Percentiles rank a stretch among this genome's conserved stretches.
Evolutionary conservation across 2,888 invertebrate species (phyloP).

Genomic region (Nycteola revayana): DNA sequence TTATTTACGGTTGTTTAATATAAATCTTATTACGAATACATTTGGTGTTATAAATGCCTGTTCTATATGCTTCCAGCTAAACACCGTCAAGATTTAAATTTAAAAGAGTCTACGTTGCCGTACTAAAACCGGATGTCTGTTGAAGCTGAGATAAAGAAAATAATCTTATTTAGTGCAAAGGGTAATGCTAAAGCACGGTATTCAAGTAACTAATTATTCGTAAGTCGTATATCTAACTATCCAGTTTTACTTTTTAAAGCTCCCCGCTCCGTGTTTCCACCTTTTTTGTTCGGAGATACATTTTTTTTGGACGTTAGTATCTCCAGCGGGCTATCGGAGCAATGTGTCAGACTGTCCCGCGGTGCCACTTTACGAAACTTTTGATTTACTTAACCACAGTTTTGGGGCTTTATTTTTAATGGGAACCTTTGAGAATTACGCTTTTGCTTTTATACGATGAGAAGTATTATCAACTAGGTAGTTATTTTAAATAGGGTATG

Average conservation of each 20-base stretch:
- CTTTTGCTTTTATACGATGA: conserved; percentile 10
- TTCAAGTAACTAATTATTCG: conserved; percentile 46
- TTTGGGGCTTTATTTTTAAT: conserved; percentile 34
- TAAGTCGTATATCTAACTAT: conserved; percentile 54
- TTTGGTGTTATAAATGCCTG: too few relatives aligned
- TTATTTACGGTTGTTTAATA: conserved; percentile 1
- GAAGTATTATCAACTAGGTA: background rate
- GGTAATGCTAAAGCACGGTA: conserved; percentile 18
- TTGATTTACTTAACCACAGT: conserved; percentile 50
- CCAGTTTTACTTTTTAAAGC: conserved; percentile 39
- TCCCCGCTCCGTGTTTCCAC: conserved; percentile 41
- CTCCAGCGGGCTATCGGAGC: conserved; percentile 48
- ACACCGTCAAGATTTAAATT: too few relatives aligned
- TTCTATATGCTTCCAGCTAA: too few relatives aligned
- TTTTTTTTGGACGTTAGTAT: conserved; percentile 39
- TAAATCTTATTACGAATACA: too few relatives aligned
- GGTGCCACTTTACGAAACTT: conserved; percentile 59
- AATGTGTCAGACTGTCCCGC: conserved; percentile 56
- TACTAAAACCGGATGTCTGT: too few relatives aligned
- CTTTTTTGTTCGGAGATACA: conserved; percentile 36
- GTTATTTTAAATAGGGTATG: too few relatives aligned
- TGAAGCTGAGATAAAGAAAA: too few relatives aligned
- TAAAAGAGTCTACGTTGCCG: too few relatives aligned
- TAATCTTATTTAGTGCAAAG: conserved; percentile 5
- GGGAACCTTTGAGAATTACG: conserved; percentile 24